Evolutionary conservation across 1,140 invertebrate species (phyloP).

Genomic region (Dreissena polymorpha): DNA sequence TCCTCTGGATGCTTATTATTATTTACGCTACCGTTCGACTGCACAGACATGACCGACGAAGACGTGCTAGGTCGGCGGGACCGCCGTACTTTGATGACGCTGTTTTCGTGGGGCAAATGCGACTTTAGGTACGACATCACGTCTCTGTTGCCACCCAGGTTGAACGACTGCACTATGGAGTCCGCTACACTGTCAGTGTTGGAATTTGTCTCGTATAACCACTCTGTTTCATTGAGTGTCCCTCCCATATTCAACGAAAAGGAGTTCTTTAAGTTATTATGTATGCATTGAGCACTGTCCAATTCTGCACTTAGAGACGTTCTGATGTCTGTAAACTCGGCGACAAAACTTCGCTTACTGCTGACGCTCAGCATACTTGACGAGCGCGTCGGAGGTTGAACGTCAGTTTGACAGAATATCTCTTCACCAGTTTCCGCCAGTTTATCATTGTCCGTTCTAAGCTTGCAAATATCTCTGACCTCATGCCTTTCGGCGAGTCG

Average conservation of each 20-base stretch:
- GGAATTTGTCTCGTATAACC: slow-evolving; percentile 32
- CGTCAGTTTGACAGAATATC: background rate
- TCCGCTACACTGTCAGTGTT: slow-evolving; percentile 22
- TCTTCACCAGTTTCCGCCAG: background rate
- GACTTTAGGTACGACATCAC: slow-evolving; percentile 28
- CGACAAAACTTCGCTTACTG: slow-evolving; percentile 40
- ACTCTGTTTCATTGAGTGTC: slow-evolving; percentile 44
- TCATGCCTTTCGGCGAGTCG: background rate
- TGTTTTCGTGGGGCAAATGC: slow-evolving; percentile 40
- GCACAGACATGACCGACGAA: slow-evolving; percentile 13
- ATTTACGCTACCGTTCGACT: slow-evolving; percentile 28
- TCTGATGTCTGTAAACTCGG: slow-evolving; percentile 46
- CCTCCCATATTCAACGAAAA: slow-evolving; percentile 11
- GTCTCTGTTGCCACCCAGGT: slow-evolving; percentile 34
- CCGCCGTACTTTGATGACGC: slow-evolving; percentile 24
- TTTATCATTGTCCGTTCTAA: background rate
- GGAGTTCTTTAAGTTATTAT: slow-evolving; percentile 17
- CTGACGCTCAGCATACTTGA: background rate
- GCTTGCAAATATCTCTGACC: no score
- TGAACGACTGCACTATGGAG: slow-evolving; percentile 45
- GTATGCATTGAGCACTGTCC: slow-evolving; percentile 19
- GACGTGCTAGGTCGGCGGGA: slow-evolving; percentile 29
- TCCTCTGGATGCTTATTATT: slow-evolving; percentile 17
- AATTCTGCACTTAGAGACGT: slow-evolving; percentile 36
- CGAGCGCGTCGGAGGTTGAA: background rate